Conservation (phyloP, 2,113 vertebrate genomes). For the Naja naja region DNA sequence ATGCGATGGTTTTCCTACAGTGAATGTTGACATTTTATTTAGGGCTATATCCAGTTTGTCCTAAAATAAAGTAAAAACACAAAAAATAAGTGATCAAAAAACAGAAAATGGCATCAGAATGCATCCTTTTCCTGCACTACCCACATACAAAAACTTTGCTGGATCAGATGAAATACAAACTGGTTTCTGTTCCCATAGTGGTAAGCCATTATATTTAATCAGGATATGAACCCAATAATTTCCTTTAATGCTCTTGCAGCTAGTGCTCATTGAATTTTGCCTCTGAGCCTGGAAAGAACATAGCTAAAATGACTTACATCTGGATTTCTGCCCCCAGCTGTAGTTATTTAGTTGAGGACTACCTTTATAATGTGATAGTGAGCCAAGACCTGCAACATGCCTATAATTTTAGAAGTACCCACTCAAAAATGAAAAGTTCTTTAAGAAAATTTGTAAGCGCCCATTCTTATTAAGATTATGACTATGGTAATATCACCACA, state of each 20-base stretch:
- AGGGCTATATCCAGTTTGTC: background rate
- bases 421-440: background rate
- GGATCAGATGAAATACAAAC: background rate
- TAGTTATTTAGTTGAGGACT: background rate
- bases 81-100: background rate
- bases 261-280: background rate
- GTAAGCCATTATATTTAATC: background rate
- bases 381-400: background rate
- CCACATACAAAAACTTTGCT: background rate
- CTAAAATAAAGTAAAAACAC: conserved; percentile 42
- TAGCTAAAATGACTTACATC: background rate
- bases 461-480: background rate
- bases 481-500: background rate
- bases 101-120: background rate
- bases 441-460: background rate
- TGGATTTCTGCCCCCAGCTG: background rate
- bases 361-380: background rate
- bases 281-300: background rate
- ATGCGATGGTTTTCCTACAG: conserved; percentile 49
- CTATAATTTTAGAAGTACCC: background rate
- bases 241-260: background rate
- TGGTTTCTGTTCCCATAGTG: background rate
- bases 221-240: background rate
- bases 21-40: conserved; percentile 63
- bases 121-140: background rate